Conservation (phyloP, 2,888 invertebrate genomes). For the Tubiluchus corallicola region DNA sequence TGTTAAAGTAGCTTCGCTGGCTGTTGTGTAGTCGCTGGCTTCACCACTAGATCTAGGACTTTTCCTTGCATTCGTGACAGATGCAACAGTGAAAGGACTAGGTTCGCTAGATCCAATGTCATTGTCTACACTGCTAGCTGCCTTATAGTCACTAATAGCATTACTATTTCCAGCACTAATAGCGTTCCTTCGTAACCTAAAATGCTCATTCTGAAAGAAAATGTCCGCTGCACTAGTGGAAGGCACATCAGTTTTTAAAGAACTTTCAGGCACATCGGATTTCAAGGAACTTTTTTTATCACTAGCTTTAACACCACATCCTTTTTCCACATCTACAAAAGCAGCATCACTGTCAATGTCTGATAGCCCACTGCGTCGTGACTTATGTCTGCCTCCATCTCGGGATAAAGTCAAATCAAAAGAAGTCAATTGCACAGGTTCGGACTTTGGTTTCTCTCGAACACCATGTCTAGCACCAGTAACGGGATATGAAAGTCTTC, state of each 20-base stretch:
- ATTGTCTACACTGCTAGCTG: background rate
- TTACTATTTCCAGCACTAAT: background rate
- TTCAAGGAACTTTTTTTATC: too few relatives aligned
- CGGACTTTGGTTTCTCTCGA: too few relatives aligned
- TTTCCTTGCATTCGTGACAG: background rate
- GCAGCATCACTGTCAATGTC: background rate
- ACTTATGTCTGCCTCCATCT: background rate
- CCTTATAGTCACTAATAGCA: background rate
- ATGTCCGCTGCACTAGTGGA: background rate
- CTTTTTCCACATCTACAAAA: background rate
- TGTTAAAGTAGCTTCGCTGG: background rate
- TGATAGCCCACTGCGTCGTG: background rate
- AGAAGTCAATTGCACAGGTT: background rate
- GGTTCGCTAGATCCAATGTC: too few relatives aligned
- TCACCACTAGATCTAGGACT: background rate
- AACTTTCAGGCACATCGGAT: background rate
- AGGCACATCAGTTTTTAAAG: background rate
- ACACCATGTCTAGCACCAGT: background rate
- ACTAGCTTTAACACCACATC: too few relatives aligned
- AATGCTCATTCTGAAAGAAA: background rate
- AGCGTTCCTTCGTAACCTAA: background rate
- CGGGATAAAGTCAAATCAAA: background rate
- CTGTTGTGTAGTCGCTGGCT: constrained; percentile 1
- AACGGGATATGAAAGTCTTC: background rate
- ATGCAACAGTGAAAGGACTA: background rate